phyloP scores from a whole-genome alignment of 2,888 invertebrate species.

The Metopia argyrocephala region DNA sequence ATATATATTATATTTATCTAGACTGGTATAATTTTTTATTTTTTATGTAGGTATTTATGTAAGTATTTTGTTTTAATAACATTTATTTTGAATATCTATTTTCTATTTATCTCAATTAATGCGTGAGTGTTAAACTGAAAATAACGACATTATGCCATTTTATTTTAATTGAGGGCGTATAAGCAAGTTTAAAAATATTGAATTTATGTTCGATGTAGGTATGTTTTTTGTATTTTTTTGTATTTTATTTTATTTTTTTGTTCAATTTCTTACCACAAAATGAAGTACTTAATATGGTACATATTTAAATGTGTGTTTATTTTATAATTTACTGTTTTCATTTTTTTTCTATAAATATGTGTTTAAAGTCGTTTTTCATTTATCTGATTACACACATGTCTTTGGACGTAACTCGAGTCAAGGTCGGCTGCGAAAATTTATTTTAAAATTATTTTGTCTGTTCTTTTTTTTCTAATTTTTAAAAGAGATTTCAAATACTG shows the following conservation, averaged over 20 bases:
- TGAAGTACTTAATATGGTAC: slow-evolving; percentile 38
- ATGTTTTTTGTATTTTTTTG: neutral
- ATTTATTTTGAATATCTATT: too few relatives aligned
- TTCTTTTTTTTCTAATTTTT: neutral
- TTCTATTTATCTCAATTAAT: slow-evolving; percentile 35
- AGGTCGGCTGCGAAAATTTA: neutral
- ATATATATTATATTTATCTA: too few relatives aligned
- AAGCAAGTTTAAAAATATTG: slow-evolving; percentile 51
- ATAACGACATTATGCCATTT: neutral
- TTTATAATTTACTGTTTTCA: neutral
- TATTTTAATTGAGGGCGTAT: slow-evolving; percentile 50
- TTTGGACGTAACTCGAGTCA: neutral
- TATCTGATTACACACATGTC: slow-evolving; percentile 35
- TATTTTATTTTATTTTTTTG: neutral
- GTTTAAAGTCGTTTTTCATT: neutral
- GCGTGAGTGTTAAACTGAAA: slow-evolving; percentile 58
- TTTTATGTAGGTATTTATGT: too few relatives aligned
- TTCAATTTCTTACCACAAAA: slow-evolving; percentile 40
- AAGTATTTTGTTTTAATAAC: too few relatives aligned
- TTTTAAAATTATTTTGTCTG: too few relatives aligned
- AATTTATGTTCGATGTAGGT: slow-evolving; percentile 17
- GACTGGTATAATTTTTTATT: too few relatives aligned
- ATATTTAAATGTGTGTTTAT: slow-evolving; percentile 3
- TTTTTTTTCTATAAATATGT: neutral
- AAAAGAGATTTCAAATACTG: neutral